phyloP scores from a whole-genome alignment of 2,888 invertebrate genomes.

The Ochlodes sylvanus region DNA sequence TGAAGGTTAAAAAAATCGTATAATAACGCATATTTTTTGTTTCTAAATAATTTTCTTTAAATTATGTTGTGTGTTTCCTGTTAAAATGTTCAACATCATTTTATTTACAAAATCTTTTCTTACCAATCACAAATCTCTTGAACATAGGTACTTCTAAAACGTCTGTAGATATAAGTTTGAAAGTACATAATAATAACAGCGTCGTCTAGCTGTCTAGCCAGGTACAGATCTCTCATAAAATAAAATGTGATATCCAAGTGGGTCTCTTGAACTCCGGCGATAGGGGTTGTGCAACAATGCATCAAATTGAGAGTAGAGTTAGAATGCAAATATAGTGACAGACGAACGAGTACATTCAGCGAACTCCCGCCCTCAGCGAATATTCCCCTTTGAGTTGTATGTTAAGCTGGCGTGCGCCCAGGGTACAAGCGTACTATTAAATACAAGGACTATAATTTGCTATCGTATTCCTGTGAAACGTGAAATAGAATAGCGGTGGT shows the following conservation, averaged over 20 bases:
- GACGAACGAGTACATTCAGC: conserved; percentile 56
- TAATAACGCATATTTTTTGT: no score
- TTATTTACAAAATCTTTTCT: no score
- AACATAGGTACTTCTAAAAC: conserved; percentile 1
- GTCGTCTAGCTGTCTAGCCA: conserved; percentile 23
- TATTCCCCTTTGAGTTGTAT: conserved; percentile 45
- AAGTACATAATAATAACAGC: conserved; percentile 19
- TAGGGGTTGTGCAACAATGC: conserved; percentile 56
- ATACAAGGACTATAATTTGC: conserved; percentile 17
- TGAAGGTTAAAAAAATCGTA: no score
- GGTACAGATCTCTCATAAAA: conserved; percentile 26
- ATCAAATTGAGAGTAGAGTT: conserved; percentile 58
- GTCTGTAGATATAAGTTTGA: background rate
- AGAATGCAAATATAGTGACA: conserved; percentile 60
- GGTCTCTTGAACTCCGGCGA: conserved; percentile 30
- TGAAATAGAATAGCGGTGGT: background rate
- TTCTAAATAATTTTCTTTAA: no score
- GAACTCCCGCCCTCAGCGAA: conserved; percentile 43
- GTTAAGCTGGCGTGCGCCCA: conserved; percentile 16
- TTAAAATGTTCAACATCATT: no score
- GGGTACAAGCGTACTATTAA: conserved; percentile 28
- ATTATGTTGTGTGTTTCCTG: no score
- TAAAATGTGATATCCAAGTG: conserved; percentile 31
- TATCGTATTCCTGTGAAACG: background rate
- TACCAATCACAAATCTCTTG: no score